Base-by-base conservation (phyloP, 1,140 invertebrate species). In the Pachyrhynchus sulphureomaculatus region DNA sequence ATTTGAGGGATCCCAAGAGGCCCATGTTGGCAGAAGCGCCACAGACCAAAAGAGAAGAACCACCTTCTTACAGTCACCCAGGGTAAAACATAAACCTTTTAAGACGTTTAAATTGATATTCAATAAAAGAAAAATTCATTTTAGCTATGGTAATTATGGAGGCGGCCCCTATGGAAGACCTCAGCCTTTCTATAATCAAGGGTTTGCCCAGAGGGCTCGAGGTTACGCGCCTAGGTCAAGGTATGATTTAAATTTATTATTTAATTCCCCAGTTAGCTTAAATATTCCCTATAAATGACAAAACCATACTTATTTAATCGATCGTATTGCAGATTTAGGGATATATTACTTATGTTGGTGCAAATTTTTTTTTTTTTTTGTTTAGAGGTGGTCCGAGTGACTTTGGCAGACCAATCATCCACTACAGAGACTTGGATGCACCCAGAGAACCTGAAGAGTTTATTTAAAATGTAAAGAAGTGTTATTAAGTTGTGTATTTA, bases 21-120 rank as follows among this genome's bases (percentile, higher is more conserved):
- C 96, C 97, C 0, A 91, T 94, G 72, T 80, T 98, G 59, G 90
- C 95, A 2, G 96, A 98, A 77, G 87, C 91, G 75, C 88, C 93
- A 33, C 72, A 70, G 47, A 74, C 75, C 8, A 78, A 79, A 62
- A 74, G 80, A 23, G 72, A 78, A 15, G 80, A 81, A 39, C 67
- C 80, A 39, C 75, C 81, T 1, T 71, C 78, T 10, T 82, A 79
- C 57, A 78, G 77, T 13, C 73, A 76, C 48, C 79, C 78, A 66
- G 75, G 79, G 79, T 83, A 60, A 60, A 45, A n/a, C n/a, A n/a
- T n/a, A n/a, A n/a, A n/a, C n/a, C n/a, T n/a, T n/a, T n/a, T n/a
- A n/a, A n/a, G n/a, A n/a, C n/a, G n/a, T n/a, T n/a, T n/a, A n/a
- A n/a, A n/a, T n/a, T n/a, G n/a, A n/a, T n/a, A n/a, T n/a, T n/a